A percentile compares a stretch with the other conserved stretches of the same genome.
Conservation (phyloP, 2,888 invertebrate genomes). For the Latrodectus elegans region DNA sequence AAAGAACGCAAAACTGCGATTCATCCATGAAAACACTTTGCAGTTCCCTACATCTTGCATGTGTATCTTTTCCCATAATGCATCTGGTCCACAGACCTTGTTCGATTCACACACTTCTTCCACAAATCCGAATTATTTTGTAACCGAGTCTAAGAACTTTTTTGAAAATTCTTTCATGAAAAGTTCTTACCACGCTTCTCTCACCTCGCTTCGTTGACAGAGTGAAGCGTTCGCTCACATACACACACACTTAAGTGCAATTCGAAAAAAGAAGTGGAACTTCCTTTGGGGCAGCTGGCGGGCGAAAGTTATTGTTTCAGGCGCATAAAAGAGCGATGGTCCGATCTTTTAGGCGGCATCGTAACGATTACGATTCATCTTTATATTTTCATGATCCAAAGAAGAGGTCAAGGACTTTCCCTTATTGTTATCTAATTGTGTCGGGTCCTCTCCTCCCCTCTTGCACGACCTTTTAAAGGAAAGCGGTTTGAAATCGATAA, state of each 20-base stretch:
- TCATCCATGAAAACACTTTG: too few relatives aligned
- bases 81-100: not conserved
- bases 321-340: not conserved
- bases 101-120: not conserved
- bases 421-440: conserved; percentile 42
- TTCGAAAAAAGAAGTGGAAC: not conserved
- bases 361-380: conserved; percentile 5
- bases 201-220: conserved; percentile 15
- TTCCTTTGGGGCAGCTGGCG: not conserved
- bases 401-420: conserved; percentile 51
- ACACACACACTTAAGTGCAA: not conserved
- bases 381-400: not conserved
- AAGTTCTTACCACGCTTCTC: not conserved
- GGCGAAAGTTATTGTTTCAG: conserved; percentile 2
- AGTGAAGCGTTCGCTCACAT: not conserved
- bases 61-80: not conserved
- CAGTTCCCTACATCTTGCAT: not conserved
- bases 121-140: not conserved
- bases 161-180: not conserved
- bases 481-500: not conserved
- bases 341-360: not conserved
- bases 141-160: not conserved
- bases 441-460: not conserved
- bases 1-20: too few relatives aligned
- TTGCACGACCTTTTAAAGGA: not conserved